A percentile compares a stretch with the other conserved stretches of the same genome.
Conservation (phyloP, 2,797 vertebrate genomes). For the Craterocephalus amniculus region DNA sequence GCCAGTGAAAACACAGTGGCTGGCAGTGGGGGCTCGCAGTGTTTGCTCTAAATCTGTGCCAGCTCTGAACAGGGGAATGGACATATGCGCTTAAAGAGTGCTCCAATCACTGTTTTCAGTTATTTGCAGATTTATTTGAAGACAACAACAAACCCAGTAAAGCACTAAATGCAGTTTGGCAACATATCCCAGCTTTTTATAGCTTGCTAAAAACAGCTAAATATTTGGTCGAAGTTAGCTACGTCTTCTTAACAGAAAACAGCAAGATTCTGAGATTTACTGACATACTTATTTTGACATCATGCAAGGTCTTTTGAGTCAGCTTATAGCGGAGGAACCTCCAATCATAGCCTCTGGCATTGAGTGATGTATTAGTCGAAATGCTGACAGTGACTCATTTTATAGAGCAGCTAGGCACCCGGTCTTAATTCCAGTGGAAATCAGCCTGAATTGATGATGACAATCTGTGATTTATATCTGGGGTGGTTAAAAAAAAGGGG, state of each 20-base stretch:
- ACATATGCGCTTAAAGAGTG: slow-evolving; percentile 23
- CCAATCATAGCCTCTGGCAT: slow-evolving; percentile 44
- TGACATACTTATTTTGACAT: slow-evolving; percentile 35
- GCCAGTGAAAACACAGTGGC: slow-evolving; percentile 51
- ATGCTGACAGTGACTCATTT: slow-evolving; percentile 58
- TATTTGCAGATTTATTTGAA: slow-evolving; percentile 48
- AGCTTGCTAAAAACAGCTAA: slow-evolving; percentile 39
- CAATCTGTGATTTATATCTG: slow-evolving; percentile 51
- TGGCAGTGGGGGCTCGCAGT: slow-evolving; percentile 16
- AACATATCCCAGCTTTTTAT: slow-evolving; percentile 41
- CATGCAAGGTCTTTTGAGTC: slow-evolving; percentile 43
- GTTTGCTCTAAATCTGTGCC: slow-evolving; percentile 43
- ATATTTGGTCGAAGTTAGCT: slow-evolving; percentile 38
- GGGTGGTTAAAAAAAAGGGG: slow-evolving; percentile 32
- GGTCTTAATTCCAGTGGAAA: slow-evolving; percentile 56
- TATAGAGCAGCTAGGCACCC: slow-evolving; percentile 32
- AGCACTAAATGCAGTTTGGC: slow-evolving; percentile 30
- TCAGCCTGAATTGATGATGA: slow-evolving; percentile 55
- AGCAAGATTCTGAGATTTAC: slow-evolving; percentile 15
- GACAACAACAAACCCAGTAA: slow-evolving; percentile 42
- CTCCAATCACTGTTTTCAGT: slow-evolving; percentile 50
- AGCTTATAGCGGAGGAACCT: slow-evolving; percentile 29
- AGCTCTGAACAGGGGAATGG: slow-evolving; percentile 2
- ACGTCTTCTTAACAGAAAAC: slow-evolving; percentile 30
- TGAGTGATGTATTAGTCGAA: slow-evolving; percentile 54